phyloP scores from a whole-genome alignment of 1,140 invertebrate genomes.

The Drosophila malerkotliana region DNA sequence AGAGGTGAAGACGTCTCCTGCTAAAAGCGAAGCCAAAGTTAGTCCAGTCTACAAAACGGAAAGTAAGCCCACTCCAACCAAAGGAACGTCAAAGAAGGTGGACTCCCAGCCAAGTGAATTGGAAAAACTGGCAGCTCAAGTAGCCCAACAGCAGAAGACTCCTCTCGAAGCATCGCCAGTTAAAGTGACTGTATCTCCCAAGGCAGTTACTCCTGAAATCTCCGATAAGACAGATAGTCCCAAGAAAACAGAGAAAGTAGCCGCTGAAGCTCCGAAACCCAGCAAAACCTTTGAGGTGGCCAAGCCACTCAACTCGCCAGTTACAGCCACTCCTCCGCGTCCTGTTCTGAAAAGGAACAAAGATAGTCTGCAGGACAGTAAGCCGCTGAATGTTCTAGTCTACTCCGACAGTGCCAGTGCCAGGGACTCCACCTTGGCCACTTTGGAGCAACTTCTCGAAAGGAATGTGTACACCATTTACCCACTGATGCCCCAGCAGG shows the following conservation, averaged over 20 bases:
- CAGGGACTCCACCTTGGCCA: constrained; percentile 88
- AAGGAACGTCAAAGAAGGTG: constrained; percentile 6
- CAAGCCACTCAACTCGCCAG: constrained; percentile 30
- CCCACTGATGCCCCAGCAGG: constrained; percentile 87
- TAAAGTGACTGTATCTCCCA: background rate
- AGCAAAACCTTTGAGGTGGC: constrained; percentile 53
- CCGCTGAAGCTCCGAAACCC: constrained; percentile 17
- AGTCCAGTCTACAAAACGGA: constrained; percentile 5
- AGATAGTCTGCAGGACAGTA: constrained; percentile 76
- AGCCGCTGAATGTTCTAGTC: constrained; percentile 93
- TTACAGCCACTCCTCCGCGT: constrained; percentile 32
- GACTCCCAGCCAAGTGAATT: constrained; percentile 39
- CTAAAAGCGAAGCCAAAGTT: constrained; percentile 2
- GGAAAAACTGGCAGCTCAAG: constrained; percentile 52
- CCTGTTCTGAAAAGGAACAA: constrained; percentile 64
- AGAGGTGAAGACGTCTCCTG: constrained; percentile 1
- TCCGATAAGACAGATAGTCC: background rate
- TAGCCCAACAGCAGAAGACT: constrained; percentile 4
- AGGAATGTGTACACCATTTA: constrained; percentile 92
- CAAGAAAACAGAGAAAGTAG: background rate
- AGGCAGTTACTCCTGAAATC: background rate
- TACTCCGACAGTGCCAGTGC: constrained; percentile 91
- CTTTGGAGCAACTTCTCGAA: constrained; percentile 88
- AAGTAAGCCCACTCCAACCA: background rate
- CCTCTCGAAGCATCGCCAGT: background rate